Evolutionary conservation across 2,888 invertebrate species (phyloP).

Genomic region (Biston stratarius): DNA sequence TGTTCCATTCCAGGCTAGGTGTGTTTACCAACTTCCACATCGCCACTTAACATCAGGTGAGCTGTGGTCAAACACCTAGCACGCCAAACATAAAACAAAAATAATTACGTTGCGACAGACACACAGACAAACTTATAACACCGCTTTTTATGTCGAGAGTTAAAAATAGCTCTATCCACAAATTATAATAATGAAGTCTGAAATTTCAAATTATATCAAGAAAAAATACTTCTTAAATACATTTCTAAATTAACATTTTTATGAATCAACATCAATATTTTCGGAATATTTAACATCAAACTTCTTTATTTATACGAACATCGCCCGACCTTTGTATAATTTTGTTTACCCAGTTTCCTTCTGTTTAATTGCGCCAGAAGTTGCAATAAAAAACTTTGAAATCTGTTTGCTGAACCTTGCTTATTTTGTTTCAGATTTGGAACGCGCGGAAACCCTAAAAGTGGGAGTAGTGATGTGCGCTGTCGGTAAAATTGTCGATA

Average conservation of each 20-base stretch:
- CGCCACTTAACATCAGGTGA: no score
- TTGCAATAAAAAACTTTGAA: slow-evolving; percentile 20
- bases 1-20: no score
- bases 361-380: slow-evolving; percentile 22
- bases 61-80: no score
- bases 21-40: no score
- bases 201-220: neutral
- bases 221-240: slow-evolving; percentile 4
- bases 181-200: neutral
- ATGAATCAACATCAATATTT: slow-evolving; percentile 12
- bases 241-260: slow-evolving; percentile 16
- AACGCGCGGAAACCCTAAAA: slow-evolving; percentile 7
- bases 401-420: slow-evolving; percentile 7
- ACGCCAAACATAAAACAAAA: no score
- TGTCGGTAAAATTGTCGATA: slow-evolving; percentile 18
- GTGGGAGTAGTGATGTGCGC: slow-evolving; percentile 31
- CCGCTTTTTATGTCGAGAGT: no score
- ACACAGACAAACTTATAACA: no score
- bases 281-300: slow-evolving; percentile 18
- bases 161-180: neutral
- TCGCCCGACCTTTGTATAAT: slow-evolving; percentile 23
- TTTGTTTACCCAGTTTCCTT: slow-evolving; percentile 28
- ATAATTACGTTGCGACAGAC: no score
- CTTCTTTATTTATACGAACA: slow-evolving; percentile 21
- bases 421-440: slow-evolving; percentile 33